Conservation (phyloP, 2,888 invertebrate genomes). For the Drosophila atripex region DNA sequence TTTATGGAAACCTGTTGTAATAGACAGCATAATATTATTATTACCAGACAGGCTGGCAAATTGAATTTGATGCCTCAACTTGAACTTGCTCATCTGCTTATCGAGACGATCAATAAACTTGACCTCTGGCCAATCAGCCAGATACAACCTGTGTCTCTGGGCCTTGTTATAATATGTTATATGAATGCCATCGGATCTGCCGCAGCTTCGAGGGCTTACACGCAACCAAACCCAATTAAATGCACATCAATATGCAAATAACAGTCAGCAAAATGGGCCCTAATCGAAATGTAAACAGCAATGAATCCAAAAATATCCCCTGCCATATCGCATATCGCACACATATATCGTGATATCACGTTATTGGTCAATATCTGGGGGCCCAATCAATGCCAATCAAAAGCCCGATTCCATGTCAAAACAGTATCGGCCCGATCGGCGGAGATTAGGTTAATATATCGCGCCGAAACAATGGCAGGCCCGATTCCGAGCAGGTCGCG, state of each 20-base stretch:
- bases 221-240: conserved; percentile 70
- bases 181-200: conserved; percentile 3
- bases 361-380: conserved; percentile 40
- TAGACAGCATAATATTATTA: conserved; percentile 27
- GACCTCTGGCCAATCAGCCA: conserved; percentile 67
- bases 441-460: conserved; percentile 40
- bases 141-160: conserved; percentile 20
- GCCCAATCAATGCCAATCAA: conserved; percentile 70
- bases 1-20: conserved; percentile 41
- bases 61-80: conserved; percentile 39
- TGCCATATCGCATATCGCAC: conserved; percentile 27
- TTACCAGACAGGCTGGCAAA: conserved; percentile 14
- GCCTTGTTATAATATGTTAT: conserved; percentile 3
- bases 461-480: conserved; percentile 23
- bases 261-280: conserved; percentile 48
- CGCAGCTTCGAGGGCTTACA: conserved; percentile 45
- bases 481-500: conserved; percentile 31
- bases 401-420: conserved; percentile 68
- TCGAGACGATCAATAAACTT: conserved; percentile 40
- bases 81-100: conserved; percentile 61
- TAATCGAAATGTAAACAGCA: conserved; percentile 78
- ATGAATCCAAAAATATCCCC: conserved; percentile 53
- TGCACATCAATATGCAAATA: conserved; percentile 76
- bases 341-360: conserved; percentile 49
- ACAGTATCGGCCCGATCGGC: conserved; percentile 44